Evolutionary conservation across 2,113 vertebrate genomes (phyloP), one percentile per base, ranked within the genome.

Genomic region (Ibidorhyncha struthersii): DNA sequence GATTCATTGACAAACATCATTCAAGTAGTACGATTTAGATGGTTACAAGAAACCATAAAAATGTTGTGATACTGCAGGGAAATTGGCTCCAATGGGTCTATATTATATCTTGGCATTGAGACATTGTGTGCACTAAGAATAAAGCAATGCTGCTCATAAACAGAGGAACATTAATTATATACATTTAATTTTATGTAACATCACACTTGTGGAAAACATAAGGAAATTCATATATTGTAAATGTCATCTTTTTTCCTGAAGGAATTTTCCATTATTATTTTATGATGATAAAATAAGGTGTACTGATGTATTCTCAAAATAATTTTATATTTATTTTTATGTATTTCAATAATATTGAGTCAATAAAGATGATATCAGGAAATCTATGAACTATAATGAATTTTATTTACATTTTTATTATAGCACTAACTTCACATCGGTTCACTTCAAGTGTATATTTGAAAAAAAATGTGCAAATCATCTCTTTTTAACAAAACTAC

Each of bases 361-460:
- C 95, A 94, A 69, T 95, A 93, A 94, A 85, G 79, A 95, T 56
- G 70, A 29, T 92, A 95, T 84, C 83, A 55, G 78, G 87, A 76
- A 96, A 96, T 96, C 81, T 91, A 89, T 96, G 78, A 92, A 90
- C 77, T 73, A 74, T 95, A 95, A 96, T 94, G 89, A 97, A 94
- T 95, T 96, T 96, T 97, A 96, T 97, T 95, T 97, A 95, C 89
- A 92, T 97, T 96, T 97, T 97, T 96, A 97, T 97, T 94, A 70
- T 36, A 81, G 74, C 83, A 86, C 62, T 97, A 93, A 94, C 91
- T 96, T 86, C 90, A 72, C 80, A 96, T 96, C 93, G 73, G 63
- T 91, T 96, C 65, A 69, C 41, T 97, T 93, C 91, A 92, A 96
- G 91, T 96, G 91, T 77, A 50, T 19, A 55, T 82, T 47, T 43